Evolutionary conservation across 2,797 vertebrate genomes (phyloP).

Genomic region (Columba guinea): DNA sequence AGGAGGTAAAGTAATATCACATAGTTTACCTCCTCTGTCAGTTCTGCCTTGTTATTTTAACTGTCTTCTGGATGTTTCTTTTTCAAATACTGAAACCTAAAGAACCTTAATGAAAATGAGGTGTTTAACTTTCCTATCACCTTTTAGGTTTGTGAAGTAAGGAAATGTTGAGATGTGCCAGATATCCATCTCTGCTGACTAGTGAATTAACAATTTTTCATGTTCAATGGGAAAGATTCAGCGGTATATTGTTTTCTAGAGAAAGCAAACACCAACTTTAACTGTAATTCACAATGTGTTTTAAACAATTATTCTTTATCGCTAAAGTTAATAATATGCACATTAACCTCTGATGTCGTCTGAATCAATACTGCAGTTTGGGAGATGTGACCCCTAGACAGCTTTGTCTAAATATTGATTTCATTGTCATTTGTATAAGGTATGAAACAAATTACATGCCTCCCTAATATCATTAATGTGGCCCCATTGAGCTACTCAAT

Average conservation of each 20-base stretch:
- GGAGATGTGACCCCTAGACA: slow-evolving; percentile 84
- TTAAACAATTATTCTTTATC: slow-evolving; percentile 76
- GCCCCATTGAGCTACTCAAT: slow-evolving; percentile 55
- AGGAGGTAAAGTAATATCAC: neutral
- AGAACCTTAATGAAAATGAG: neutral
- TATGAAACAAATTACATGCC: slow-evolving; percentile 83
- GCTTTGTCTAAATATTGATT: slow-evolving; percentile 89
- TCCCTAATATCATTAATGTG: slow-evolving; percentile 84
- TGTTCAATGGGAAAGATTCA: slow-evolving; percentile 53
- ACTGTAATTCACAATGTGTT: slow-evolving; percentile 62
- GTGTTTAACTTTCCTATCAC: neutral
- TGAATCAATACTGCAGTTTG: slow-evolving; percentile 83
- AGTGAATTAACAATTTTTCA: slow-evolving; percentile 60
- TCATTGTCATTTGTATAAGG: slow-evolving; percentile 90
- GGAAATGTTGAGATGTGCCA: neutral
- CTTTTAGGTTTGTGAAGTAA: slow-evolving; percentile 4
- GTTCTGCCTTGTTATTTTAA: neutral
- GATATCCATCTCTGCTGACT: neutral
- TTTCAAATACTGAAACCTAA: slow-evolving; percentile 20
- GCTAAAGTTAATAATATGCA: slow-evolving; percentile 81
- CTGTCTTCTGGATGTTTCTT: neutral
- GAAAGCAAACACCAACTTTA: slow-evolving; percentile 52
- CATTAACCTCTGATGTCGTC: slow-evolving; percentile 82
- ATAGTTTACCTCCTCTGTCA: neutral
- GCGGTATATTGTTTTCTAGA: slow-evolving; percentile 35